These are phyloP conservation scores for Carterocephalus palaemon DNA, from an alignment of 2,888 invertebrate genomes.

Conservation along the genomic window DNA sequence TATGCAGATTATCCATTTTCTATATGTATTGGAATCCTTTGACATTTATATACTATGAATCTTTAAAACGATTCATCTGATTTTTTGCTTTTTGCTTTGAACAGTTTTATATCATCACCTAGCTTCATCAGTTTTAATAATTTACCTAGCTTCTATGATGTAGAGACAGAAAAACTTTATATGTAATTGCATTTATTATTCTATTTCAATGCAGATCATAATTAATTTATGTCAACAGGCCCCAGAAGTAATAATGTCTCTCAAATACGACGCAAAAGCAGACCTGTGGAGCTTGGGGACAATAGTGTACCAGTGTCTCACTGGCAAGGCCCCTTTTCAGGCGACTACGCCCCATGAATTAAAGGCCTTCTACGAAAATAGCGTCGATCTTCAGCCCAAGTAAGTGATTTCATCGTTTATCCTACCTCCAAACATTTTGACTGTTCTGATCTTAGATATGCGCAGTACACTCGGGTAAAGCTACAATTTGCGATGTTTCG, in stretches of 20 bases:
- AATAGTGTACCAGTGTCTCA: constrained; percentile 98
- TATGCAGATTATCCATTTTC: too few relatives aligned
- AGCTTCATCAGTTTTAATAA: too few relatives aligned
- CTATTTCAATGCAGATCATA: neutral
- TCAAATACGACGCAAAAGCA: constrained; percentile 99
- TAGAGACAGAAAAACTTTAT: too few relatives aligned
- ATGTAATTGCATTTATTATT: constrained; percentile 4
- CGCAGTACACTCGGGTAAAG: too few relatives aligned
- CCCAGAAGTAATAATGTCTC: constrained; percentile 99
- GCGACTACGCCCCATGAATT: constrained; percentile 98
- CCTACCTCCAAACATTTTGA: neutral
- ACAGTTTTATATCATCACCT: too few relatives aligned
- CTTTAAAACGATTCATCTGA: too few relatives aligned
- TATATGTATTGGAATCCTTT: constrained; percentile 17
- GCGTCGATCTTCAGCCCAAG: constrained; percentile 93
- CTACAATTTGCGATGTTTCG: too few relatives aligned
- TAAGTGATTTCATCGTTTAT: constrained; percentile 64
- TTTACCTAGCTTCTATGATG: too few relatives aligned
- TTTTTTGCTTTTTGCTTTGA: too few relatives aligned
- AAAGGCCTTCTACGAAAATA: constrained; percentile 97
- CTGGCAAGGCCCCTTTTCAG: constrained; percentile 98
- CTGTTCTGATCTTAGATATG: too few relatives aligned
- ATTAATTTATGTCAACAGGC: constrained; percentile 80
- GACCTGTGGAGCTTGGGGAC: constrained; percentile 99
- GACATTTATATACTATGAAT: too few relatives aligned